A percentile compares a stretch with the other conserved stretches of the same genome.
Conservation (phyloP, 2,797 vertebrate species). For the Acrossocheilus wenchowensis region DNA sequence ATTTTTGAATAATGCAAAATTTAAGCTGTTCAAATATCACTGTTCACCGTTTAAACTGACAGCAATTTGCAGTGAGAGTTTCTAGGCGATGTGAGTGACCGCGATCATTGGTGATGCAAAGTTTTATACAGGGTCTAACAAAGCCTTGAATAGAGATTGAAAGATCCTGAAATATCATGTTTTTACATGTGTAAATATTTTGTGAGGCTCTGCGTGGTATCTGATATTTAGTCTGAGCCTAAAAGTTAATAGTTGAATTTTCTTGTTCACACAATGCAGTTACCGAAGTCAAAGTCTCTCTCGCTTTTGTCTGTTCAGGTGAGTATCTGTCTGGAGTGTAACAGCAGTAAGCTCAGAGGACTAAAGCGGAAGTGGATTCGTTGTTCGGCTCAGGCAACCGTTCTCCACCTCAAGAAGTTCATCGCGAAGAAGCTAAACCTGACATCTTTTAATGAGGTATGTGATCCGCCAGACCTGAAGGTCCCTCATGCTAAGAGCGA, state of each 20-base stretch:
- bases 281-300: neutral
- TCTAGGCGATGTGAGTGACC: neutral
- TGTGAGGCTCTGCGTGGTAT: neutral
- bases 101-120: neutral
- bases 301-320: slow-evolving; percentile 77
- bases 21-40: neutral
- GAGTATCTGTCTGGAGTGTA: slow-evolving; percentile 98
- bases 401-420: slow-evolving; percentile 99
- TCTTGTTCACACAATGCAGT: neutral
- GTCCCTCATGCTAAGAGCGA: neutral
- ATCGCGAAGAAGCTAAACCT: slow-evolving; percentile 99
- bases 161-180: neutral
- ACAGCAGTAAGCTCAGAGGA: slow-evolving; percentile 97
- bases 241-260: neutral
- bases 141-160: neutral
- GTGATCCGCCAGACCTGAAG: neutral
- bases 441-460: slow-evolving; percentile 98
- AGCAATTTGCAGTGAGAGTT: neutral
- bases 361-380: slow-evolving; percentile 99
- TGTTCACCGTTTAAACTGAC: neutral
- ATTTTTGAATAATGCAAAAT: neutral
- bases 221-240: neutral
- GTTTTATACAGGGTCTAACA: neutral
- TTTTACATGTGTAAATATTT: neutral
- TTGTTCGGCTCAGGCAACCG: slow-evolving; percentile 97